Base-by-base conservation (phyloP, 2,113 vertebrate species). In the Sorex araneus region DNA sequence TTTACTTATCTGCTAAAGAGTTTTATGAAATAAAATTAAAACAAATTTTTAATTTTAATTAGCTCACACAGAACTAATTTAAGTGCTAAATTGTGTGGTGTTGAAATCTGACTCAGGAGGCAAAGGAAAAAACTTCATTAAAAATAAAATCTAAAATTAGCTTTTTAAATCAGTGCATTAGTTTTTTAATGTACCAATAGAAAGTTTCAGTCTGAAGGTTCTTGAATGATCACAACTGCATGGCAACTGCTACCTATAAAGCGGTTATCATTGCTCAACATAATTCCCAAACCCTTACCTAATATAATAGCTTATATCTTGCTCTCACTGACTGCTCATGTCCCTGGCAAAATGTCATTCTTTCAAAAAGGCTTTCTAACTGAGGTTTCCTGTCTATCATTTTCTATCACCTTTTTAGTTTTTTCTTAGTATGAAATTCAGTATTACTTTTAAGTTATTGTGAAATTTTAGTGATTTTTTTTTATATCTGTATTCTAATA, bases 61-160 rank as follows among this genome's bases (percentile, higher is more conserved):
- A 92, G 63, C 84, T 90, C 4, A 90, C 34, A 34, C 85, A 84
- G 21, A 84, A 77, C 8, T 83, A 28, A 84, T 28, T 18, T 67
- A 89, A 69, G 21, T 94, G 45, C 16, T 77, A 88, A 67, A 93
- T 89, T 74, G 0, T 70, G 60, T 71, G 23, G 36, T 18, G 6
- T 54, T 91, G 45, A 88, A 90, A 87, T 77, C 2, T 87, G 57
- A 91, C 4, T 89, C 23, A 57, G 21, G 32, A 47, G 63, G 30
- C 27, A 90, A 87, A 79, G 21, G 27, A 7, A 63, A 86, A 30
- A 21, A 70, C 21, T 57, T 60, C 27, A 70, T 16, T 88, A 82
- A 85, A 94, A 93, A 89, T 84, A 60, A 73, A 60, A 82, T 16
- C 21, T 93, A 28, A 84, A 94, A 94, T 40, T 84, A 67, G 32